These are phyloP conservation scores for Sebastes hubbsi DNA, from an alignment of 2,797 vertebrate species.

Conservation along the genomic window DNA sequence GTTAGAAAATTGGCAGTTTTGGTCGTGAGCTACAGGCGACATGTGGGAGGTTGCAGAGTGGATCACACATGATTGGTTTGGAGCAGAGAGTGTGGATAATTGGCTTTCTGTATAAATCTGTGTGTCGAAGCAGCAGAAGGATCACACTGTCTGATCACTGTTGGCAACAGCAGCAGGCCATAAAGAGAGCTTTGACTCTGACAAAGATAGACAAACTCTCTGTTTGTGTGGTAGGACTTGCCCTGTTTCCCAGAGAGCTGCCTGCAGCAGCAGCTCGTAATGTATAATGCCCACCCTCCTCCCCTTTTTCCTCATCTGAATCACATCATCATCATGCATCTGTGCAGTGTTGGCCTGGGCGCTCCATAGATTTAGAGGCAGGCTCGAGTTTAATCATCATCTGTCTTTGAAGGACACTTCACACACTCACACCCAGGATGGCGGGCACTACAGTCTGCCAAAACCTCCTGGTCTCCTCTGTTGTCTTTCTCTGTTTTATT, in stretches of 20 bases:
- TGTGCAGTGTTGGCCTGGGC: background rate
- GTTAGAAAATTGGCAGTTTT: conserved; percentile 42
- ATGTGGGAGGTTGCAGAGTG: background rate
- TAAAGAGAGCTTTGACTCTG: conserved; percentile 70
- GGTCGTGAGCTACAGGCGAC: conserved; percentile 38
- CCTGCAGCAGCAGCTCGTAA: conserved; percentile 18
- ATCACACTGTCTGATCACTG: conserved; percentile 69
- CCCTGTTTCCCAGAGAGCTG: conserved; percentile 15
- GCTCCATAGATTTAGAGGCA: conserved; percentile 13
- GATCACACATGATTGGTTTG: conserved; percentile 31
- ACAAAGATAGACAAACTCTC: conserved; percentile 21
- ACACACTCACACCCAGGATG: conserved; percentile 25
- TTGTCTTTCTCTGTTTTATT: background rate
- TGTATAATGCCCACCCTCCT: background rate
- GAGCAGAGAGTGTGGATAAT: conserved; percentile 43
- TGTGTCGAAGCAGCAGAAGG: conserved; percentile 60
- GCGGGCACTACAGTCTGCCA: background rate
- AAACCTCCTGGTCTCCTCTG: background rate
- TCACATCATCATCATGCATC: conserved; percentile 19
- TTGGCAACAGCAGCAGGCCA: conserved; percentile 54
- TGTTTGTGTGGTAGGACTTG: conserved; percentile 30
- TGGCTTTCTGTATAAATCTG: conserved; percentile 47
- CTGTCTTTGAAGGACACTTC: conserved; percentile 45
- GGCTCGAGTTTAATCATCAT: conserved; percentile 46
- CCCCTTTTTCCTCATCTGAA: conserved; percentile 1